phyloP scores from a whole-genome alignment of 1,140 invertebrate species.

The Dufourea novaeangliae region DNA sequence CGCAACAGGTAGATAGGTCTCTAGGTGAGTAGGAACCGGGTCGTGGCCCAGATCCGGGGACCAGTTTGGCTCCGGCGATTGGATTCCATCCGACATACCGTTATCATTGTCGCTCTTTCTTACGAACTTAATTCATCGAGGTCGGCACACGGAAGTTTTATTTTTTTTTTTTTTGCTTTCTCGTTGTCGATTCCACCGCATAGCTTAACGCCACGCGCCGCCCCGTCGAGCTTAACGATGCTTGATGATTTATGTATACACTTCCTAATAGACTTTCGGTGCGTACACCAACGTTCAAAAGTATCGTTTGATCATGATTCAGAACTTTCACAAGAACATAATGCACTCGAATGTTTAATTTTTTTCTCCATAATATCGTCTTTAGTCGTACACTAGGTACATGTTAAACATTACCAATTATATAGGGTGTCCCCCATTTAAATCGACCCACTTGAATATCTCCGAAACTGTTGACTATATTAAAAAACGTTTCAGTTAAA shows the following conservation, averaged over 20 bases:
- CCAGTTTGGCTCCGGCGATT: slow-evolving; percentile 72
- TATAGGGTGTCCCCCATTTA: too few relatives aligned
- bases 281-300: not conserved
- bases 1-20: slow-evolving; percentile 70
- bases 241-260: not conserved
- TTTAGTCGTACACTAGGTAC: too few relatives aligned
- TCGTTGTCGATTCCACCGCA: slow-evolving; percentile 41
- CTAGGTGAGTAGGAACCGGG: slow-evolving; percentile 76
- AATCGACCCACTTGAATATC: too few relatives aligned
- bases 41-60: slow-evolving; percentile 74
- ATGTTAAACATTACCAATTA: too few relatives aligned
- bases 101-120: slow-evolving; percentile 70
- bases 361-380: too few relatives aligned
- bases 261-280: not conserved
- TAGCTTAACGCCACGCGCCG: slow-evolving; percentile 31
- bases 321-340: too few relatives aligned
- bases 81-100: slow-evolving; percentile 75
- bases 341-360: too few relatives aligned
- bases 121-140: slow-evolving; percentile 56
- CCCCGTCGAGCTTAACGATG: not conserved
- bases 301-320: too few relatives aligned
- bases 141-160: slow-evolving; percentile 39
- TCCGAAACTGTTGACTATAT: too few relatives aligned
- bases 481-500: too few relatives aligned
- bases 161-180: too few relatives aligned